Base-by-base conservation (phyloP, 2,888 invertebrate genomes). In the Orthosia gothica region DNA sequence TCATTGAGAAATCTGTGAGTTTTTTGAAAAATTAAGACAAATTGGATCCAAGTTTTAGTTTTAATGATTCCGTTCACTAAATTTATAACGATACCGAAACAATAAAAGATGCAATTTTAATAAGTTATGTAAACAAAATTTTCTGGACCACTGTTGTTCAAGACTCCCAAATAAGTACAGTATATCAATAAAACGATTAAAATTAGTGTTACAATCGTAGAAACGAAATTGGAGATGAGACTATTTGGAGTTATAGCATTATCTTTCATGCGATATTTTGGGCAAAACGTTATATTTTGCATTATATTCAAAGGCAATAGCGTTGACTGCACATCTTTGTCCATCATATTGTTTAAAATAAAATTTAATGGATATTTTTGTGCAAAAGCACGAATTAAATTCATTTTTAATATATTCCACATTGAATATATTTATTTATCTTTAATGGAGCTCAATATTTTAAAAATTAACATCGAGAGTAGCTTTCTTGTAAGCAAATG, bases 271-370 rank as follows among this genome's bases (percentile, higher is more conserved):
- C 50, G 32, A 20, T 83, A 83, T 52, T 78, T 81, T 1, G 78
- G 63, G 45, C 54, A 66, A 7, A 71, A 55, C 26, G 61, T 64
- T 1, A 75, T 32, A 20, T 26, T 12, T 16, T 83, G 78, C 63
- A 81, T 71, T 0, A 83, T 2, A 23, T 81, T 70, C 20, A 81
- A 70, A 63, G 81, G 78, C 0, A 50, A 59, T 4, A 83, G 26
- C 62, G 81, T 50, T 9, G 47, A 20, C 18, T 83, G 80, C 12
- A 82, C 18, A 18, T 82, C 70, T 45, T 15, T 57, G 0, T 70
- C 75, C 32, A 82, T 50, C 1, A 18, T 54, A 18, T 73, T 73
- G 9, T 70, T 61, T 5, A 26, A 45, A 13, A 9, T 7, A 23
- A 20, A 1, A 49, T 15, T 50, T n/a, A 57, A 32, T 15, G 16